A percentile compares a stretch with the other conserved stretches of the same genome.
phyloP scores from a whole-genome alignment of 1,140 invertebrate genomes.

The Gonatopus flavifemur region DNA sequence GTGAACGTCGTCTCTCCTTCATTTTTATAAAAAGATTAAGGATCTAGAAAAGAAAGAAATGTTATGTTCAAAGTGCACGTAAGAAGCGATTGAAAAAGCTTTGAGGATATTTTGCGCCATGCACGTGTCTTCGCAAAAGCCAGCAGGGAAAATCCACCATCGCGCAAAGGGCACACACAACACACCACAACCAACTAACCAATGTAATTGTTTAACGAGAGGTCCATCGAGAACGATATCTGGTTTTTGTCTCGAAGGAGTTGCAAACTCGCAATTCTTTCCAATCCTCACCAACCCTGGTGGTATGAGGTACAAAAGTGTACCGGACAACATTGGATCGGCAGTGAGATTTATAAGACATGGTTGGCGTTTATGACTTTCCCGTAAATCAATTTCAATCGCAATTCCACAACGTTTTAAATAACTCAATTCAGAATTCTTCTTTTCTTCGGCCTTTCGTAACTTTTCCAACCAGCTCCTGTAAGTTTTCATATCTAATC shows the following conservation, averaged over 20 bases:
- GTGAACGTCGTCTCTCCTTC: background rate
- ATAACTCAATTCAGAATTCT: constrained; percentile 62
- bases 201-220: constrained; percentile 67
- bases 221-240: constrained; percentile 69
- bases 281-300: constrained; percentile 57
- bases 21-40: too few relatives aligned
- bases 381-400: constrained; percentile 51
- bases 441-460: constrained; percentile 61
- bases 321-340: constrained; percentile 72
- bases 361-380: constrained; percentile 49
- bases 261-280: constrained; percentile 28
- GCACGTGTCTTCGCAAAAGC: too few relatives aligned
- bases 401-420: constrained; percentile 60
- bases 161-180: too few relatives aligned
- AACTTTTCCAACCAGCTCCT: constrained; percentile 56
- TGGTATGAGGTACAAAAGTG: constrained; percentile 67
- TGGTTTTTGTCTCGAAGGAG: constrained; percentile 32
- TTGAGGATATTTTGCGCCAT: too few relatives aligned
- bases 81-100: too few relatives aligned
- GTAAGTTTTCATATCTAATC: constrained; percentile 28
- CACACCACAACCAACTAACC: too few relatives aligned
- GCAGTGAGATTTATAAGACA: constrained; percentile 70
- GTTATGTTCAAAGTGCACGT: too few relatives aligned
- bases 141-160: too few relatives aligned
- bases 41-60: background rate